Conservation (phyloP, 1,140 invertebrate genomes). For the Eriosoma lanigerum region DNA sequence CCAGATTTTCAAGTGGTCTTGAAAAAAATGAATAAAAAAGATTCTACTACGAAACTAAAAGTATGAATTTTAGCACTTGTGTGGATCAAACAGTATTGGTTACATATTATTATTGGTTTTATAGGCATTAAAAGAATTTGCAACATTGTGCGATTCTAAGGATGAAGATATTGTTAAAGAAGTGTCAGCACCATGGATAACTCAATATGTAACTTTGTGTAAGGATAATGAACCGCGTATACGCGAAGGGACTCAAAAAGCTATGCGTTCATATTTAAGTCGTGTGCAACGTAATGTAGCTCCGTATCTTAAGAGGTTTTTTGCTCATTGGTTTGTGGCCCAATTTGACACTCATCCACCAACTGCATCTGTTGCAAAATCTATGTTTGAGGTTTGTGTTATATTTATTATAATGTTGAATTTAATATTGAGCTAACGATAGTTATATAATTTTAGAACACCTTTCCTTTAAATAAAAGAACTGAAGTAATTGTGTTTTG, state of each 20-base stretch:
- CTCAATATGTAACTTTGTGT: slow-evolving; percentile 71
- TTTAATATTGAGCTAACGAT: not conserved
- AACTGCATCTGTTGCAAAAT: slow-evolving; percentile 71
- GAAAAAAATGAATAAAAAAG: slow-evolving; percentile 82
- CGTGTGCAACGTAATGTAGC: slow-evolving; percentile 74
- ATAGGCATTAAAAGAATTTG: slow-evolving; percentile 79
- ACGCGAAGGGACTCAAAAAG: slow-evolving; percentile 70
- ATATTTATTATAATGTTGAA: not conserved
- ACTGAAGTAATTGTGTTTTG: slow-evolving; percentile 74
- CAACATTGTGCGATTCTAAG: slow-evolving; percentile 65
- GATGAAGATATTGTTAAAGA: slow-evolving; percentile 66
- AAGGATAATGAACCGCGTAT: slow-evolving; percentile 78
- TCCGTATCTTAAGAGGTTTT: slow-evolving; percentile 73
- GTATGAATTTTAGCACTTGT: not conserved
- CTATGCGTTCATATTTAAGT: slow-evolving; percentile 69
- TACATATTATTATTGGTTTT: slow-evolving; percentile 52
- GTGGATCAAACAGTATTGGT: not conserved
- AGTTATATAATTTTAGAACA: slow-evolving; percentile 58
- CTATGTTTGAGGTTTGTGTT: slow-evolving; percentile 66
- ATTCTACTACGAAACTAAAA: slow-evolving; percentile 82
- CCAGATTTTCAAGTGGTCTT: slow-evolving; percentile 67
- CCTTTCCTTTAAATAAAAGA: slow-evolving; percentile 72
- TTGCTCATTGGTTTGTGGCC: slow-evolving; percentile 74
- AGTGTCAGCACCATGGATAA: slow-evolving; percentile 76
- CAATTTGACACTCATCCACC: slow-evolving; percentile 81